Conservation (phyloP, 2,797 vertebrate genomes). For the Tangara arthus region DNA sequence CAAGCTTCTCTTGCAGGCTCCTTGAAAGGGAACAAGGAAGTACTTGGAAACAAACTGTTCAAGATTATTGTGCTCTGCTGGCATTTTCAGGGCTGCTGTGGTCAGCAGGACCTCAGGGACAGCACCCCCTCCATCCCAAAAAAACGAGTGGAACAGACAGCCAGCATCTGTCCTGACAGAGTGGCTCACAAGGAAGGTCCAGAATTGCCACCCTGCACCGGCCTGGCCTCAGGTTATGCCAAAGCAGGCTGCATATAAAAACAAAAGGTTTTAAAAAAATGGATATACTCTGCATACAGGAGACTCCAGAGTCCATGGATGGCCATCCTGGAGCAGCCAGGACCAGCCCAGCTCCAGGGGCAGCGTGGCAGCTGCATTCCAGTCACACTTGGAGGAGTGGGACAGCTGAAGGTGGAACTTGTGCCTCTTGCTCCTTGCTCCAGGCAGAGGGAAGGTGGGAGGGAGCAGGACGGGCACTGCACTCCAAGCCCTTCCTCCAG, state of each 20-base stretch:
- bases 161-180: constrained; percentile 18
- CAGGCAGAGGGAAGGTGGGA: not conserved
- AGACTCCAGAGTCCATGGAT: not conserved
- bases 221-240: not conserved
- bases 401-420: not conserved
- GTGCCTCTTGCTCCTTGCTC: constrained; percentile 9
- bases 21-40: constrained; percentile 14
- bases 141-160: not conserved
- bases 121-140: not conserved
- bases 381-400: not conserved
- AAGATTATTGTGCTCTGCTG: not conserved
- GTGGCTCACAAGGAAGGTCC: not conserved
- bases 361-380: not conserved
- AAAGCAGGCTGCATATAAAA: constrained; percentile 27
- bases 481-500: not conserved
- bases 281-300: constrained; percentile 9
- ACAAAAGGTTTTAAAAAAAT: not conserved
- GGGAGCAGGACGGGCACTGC: not conserved
- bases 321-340: not conserved
- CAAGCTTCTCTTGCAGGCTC: not conserved
- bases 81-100: not conserved
- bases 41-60: not conserved
- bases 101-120: not conserved
- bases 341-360: constrained; percentile 20
- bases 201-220: not conserved